These are phyloP conservation scores for Sigmodon hispidus DNA, from an alignment of 2,113 vertebrate species.

Conservation along the genomic window DNA sequence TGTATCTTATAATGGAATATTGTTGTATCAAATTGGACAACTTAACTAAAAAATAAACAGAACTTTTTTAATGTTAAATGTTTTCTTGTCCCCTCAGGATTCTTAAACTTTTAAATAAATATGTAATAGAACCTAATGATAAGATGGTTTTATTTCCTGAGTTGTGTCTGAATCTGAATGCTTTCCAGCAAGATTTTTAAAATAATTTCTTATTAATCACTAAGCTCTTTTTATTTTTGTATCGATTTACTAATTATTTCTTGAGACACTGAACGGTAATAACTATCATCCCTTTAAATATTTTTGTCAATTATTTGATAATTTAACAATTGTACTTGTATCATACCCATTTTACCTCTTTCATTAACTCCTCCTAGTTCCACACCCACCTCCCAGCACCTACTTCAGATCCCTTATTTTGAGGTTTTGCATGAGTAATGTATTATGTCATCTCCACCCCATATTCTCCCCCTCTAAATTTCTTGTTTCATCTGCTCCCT, in stretches of 20 bases:
- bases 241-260: neutral
- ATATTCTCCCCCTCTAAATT: neutral
- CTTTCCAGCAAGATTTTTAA: neutral
- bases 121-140: neutral
- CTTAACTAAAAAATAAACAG: conserved; percentile 18
- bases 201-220: neutral
- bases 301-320: neutral
- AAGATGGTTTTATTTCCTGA: conserved; percentile 12
- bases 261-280: neutral
- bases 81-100: conserved; percentile 14
- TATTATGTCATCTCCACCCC: neutral
- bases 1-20: neutral
- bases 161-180: neutral
- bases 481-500: neutral
- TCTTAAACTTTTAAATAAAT: conserved; percentile 65
- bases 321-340: neutral
- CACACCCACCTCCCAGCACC: neutral
- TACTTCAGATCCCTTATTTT: neutral
- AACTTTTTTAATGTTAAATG: neutral
- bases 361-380: neutral
- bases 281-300: neutral
- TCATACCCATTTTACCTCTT: neutral
- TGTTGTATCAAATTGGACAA: neutral
- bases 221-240: neutral
- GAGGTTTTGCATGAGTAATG: neutral